phyloP scores from a whole-genome alignment of 64 coral and sea anemone genomes.

The Actinia equina region DNA sequence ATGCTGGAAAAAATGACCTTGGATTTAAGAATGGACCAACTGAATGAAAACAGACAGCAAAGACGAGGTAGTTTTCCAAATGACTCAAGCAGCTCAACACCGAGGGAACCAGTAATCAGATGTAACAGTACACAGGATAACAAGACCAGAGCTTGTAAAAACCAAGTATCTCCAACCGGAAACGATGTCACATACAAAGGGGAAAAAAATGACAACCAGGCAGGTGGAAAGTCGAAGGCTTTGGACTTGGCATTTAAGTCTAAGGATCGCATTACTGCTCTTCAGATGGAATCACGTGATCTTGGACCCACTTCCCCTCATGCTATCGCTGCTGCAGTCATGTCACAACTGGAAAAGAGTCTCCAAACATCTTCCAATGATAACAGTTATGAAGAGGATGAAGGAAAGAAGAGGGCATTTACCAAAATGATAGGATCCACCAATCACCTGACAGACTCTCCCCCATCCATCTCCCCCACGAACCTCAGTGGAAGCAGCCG shows the following conservation, averaged over 20 bases:
- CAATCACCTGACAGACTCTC: slow-evolving; percentile 57
- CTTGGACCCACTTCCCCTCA: slow-evolving; percentile 60
- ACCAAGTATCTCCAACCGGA: neutral
- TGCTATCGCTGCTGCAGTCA: slow-evolving; percentile 74
- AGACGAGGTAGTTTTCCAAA: slow-evolving; percentile 43
- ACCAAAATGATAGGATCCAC: slow-evolving; percentile 41
- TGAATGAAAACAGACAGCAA: slow-evolving; percentile 56
- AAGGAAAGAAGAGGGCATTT: slow-evolving; percentile 48
- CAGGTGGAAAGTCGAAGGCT: slow-evolving; percentile 15
- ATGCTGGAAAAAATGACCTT: slow-evolving; percentile 57
- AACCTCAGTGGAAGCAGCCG: slow-evolving; percentile 75
- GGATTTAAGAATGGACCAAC: slow-evolving; percentile 52
- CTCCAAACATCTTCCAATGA: slow-evolving; percentile 70
- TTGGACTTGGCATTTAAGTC: neutral
- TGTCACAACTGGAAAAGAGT: slow-evolving; percentile 75
- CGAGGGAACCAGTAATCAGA: neutral
- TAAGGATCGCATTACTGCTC: slow-evolving; percentile 23
- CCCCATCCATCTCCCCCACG: slow-evolving; percentile 68
- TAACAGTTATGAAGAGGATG: slow-evolving; percentile 72
- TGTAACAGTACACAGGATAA: neutral
- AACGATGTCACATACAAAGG: slow-evolving; percentile 10
- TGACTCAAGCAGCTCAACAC: slow-evolving; percentile 4
- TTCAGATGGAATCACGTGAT: slow-evolving; percentile 20
- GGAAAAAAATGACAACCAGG: slow-evolving; percentile 36
- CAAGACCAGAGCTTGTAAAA: slow-evolving; percentile 28